These are phyloP conservation scores for Columba livia DNA, from an alignment of 2,113 vertebrate genomes.

Conservation along the genomic window DNA sequence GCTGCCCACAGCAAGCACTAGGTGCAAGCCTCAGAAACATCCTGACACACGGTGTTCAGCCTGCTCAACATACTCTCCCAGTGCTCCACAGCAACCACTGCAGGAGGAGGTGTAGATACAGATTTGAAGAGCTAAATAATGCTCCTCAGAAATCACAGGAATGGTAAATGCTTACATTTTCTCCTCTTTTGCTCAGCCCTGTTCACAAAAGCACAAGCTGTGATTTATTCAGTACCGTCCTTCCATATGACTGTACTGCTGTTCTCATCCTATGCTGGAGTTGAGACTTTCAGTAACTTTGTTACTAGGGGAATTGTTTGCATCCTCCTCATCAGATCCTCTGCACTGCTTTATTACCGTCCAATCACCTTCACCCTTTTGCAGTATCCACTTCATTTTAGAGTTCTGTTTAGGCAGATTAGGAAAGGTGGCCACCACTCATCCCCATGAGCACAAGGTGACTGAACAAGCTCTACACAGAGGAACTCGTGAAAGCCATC, in stretches of 20 bases:
- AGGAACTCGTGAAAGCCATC: background rate
- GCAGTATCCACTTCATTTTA: background rate
- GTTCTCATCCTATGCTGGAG: background rate
- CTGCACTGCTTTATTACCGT: background rate
- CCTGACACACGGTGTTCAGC: background rate
- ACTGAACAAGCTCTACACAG: background rate
- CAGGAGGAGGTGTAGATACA: background rate
- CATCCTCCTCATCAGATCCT: background rate
- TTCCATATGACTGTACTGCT: background rate
- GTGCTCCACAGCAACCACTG: background rate
- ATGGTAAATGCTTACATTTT: background rate
- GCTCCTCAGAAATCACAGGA: background rate
- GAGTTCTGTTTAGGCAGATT: background rate
- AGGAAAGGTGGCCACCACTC: background rate
- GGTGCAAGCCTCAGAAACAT: background rate
- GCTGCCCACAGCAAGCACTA: background rate
- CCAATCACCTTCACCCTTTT: background rate
- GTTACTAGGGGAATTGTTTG: background rate
- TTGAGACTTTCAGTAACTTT: background rate
- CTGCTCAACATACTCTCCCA: background rate
- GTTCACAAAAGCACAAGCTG: background rate
- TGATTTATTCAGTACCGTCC: background rate
- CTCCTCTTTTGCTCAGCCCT: background rate
- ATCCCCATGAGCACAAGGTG: fast-evolving
- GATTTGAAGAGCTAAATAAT: background rate